Evolutionary conservation across 2,888 invertebrate species (phyloP), one percentile per base, ranked within the genome.

Genomic region (Andricus curvator): DNA sequence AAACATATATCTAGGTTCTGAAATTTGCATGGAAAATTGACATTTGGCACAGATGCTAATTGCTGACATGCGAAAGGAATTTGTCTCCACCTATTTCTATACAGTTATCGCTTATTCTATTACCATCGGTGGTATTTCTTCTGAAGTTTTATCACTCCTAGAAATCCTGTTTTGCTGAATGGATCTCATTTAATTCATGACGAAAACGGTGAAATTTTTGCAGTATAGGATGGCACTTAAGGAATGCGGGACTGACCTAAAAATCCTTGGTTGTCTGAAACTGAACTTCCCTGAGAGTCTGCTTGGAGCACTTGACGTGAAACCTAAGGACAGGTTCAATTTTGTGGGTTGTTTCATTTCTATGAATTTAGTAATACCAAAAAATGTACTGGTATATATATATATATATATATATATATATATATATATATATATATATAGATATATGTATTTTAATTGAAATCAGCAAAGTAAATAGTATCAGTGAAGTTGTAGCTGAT

Each of bases 181-280:
- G 74, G 74, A 51, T 56, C 37, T n/a, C n/a, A 60, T 56, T 74
- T 56, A 74, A 56, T 56, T 74, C 37, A 74, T 60, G 74, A 74
- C 74, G 74, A 74, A 74, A 74, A 37, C 74, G 74, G 74, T 74
- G 74, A 74, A 74, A 74, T 74, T 70, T 74, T 74, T 56, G 56
- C 56, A 56, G 56, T 60, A 22, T 74, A 60, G 56, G 74, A 74
- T 60, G 56, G 56, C 56, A 74, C 56, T 56, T 33, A 9, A 56
- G 51, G 56, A 74, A 74, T 74, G 56, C 56, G 74, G 56, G 74
- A 56, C 74, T 74, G 74, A 74, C 74, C 74, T 74, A 74, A 74
- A 74, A 74, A 74, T 74, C n/a, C 22, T 60, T 33, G 20, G 33
- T 74, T 51, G n/a, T 20, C 33, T 6, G 74, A 74, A 74, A 74